Conservation (phyloP, 2,888 invertebrate genomes). For the Leucoptera coffeella region DNA sequence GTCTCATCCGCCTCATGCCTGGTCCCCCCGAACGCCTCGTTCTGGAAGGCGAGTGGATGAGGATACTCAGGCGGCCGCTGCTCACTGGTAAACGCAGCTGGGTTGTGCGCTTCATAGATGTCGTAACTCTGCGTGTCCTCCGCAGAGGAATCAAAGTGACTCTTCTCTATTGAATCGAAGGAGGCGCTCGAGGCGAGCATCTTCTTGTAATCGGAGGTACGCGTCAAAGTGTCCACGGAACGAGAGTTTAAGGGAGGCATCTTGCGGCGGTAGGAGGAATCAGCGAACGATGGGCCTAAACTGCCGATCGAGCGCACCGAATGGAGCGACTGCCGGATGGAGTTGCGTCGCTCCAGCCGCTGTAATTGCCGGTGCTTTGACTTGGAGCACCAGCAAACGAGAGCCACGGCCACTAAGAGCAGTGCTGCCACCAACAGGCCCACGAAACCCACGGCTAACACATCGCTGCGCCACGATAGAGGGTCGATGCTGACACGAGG, state of each 20-base stretch:
- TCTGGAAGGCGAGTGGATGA: constrained; percentile 64
- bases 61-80: constrained; percentile 43
- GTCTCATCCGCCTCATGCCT: constrained; percentile 72
- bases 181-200: constrained; percentile 78
- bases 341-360: constrained; percentile 82
- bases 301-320: constrained; percentile 78
- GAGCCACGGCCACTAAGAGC: constrained; percentile 67
- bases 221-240: constrained; percentile 74
- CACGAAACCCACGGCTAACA: constrained; percentile 73
- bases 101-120: constrained; percentile 77
- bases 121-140: constrained; percentile 81
- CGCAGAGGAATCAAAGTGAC: constrained; percentile 77
- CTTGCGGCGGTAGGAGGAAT: constrained; percentile 58
- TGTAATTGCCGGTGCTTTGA: constrained; percentile 75
- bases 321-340: constrained; percentile 85
- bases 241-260: constrained; percentile 63
- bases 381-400: constrained; percentile 87
- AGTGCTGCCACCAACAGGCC: constrained; percentile 66
- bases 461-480: constrained; percentile 75
- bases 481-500: constrained; percentile 85
- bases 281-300: constrained; percentile 65
- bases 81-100: constrained; percentile 55
- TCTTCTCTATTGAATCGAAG: constrained; percentile 88
- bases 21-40: constrained; percentile 78
- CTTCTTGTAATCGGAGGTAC: constrained; percentile 72